phyloP scores from a whole-genome alignment of 2,797 vertebrate genomes.

The Liparis tanakae region DNA sequence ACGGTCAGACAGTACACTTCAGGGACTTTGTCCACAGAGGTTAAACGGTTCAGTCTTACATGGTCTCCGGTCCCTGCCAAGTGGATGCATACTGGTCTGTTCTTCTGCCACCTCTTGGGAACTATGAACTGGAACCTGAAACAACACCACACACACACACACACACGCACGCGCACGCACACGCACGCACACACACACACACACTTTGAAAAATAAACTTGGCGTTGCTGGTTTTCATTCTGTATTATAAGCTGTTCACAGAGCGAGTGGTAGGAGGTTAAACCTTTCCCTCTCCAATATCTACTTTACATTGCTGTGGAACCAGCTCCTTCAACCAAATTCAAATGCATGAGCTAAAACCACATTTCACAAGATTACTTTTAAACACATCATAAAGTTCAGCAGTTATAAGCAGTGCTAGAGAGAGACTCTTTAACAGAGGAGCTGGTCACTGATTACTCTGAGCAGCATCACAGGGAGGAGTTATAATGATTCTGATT shows the following conservation, averaged over 20 bases:
- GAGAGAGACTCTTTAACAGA: neutral
- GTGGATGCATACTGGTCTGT: constrained; percentile 95
- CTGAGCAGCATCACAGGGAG: neutral
- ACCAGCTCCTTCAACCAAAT: too few relatives aligned
- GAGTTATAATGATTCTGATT: neutral
- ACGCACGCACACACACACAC: neutral
- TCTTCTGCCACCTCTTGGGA: constrained; percentile 91
- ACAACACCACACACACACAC: constrained; percentile 1
- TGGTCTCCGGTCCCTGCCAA: constrained; percentile 98
- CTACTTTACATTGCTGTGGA: neutral
- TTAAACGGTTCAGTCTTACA: constrained; percentile 78
- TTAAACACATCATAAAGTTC: neutral
- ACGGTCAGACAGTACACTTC: neutral
- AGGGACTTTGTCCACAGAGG: neutral
- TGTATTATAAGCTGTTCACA: neutral
- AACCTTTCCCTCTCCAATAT: neutral
- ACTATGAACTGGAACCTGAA: constrained; percentile 96
- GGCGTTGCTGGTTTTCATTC: too few relatives aligned
- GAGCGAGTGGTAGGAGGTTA: neutral
- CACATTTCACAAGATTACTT: neutral
- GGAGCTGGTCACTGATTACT: neutral
- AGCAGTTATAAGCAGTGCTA: neutral
- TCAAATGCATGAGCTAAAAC: neutral
- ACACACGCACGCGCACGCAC: neutral
- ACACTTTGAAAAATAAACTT: too few relatives aligned